These are phyloP conservation scores for Ciconia stormi DNA, from an alignment of 2,113 vertebrate species.

Conservation along the genomic window DNA sequence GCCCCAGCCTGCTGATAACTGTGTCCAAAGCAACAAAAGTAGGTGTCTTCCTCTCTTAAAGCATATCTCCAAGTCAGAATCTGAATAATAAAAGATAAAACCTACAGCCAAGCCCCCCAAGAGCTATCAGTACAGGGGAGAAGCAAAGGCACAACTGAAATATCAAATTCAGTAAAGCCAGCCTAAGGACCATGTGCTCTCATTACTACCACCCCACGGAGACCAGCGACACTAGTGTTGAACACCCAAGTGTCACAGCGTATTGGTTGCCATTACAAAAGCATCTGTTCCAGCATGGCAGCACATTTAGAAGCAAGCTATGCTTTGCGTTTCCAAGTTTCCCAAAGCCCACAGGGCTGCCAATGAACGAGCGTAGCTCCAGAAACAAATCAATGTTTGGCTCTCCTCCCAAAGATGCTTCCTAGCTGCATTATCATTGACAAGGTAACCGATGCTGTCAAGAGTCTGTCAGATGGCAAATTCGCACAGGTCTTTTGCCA, in stretches of 20 bases:
- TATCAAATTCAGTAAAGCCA: background rate
- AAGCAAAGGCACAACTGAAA: background rate
- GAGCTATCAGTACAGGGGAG: background rate
- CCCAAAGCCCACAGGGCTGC: background rate
- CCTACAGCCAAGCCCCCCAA: background rate
- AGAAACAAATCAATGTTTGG: conserved; percentile 20
- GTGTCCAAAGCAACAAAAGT: background rate
- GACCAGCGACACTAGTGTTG: fast-evolving
- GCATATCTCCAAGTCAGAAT: background rate
- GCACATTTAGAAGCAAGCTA: background rate
- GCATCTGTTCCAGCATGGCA: background rate
- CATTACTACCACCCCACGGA: background rate
- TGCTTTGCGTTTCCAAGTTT: background rate
- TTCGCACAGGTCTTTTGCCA: background rate
- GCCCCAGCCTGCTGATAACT: background rate
- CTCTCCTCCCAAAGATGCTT: background rate
- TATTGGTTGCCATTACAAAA: background rate
- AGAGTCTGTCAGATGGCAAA: background rate
- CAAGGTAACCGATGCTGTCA: background rate
- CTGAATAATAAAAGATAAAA: background rate
- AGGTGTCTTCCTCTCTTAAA: background rate
- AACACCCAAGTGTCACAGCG: background rate
- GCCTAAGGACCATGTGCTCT: background rate
- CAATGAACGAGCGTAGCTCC: background rate
- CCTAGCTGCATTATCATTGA: background rate